Evolutionary conservation across 2,797 vertebrate genomes (phyloP).

Genomic region (Merluccius polli): DNA sequence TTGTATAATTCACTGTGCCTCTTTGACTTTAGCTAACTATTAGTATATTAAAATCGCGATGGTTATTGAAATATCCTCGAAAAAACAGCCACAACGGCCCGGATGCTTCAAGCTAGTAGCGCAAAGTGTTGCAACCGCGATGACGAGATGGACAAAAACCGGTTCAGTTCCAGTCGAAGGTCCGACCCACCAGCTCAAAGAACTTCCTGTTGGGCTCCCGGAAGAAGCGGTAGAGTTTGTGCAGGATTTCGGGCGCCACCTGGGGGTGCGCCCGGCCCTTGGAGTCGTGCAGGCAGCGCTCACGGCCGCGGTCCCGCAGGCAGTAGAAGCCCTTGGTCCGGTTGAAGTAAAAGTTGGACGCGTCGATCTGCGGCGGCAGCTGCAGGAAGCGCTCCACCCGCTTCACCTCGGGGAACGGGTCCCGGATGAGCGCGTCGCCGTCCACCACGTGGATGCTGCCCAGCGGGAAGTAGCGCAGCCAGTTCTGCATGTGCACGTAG

Average conservation of each 20-base stretch:
- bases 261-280: constrained; percentile 91
- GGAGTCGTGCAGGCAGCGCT: constrained; percentile 93
- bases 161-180: constrained; percentile 91
- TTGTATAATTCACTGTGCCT: constrained; percentile 38
- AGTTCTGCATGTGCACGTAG: constrained; percentile 87
- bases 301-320: constrained; percentile 83
- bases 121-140: background rate
- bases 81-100: constrained; percentile 2
- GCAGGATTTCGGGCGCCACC: constrained; percentile 78
- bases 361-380: constrained; percentile 85
- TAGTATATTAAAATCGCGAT: constrained; percentile 32
- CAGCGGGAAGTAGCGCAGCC: constrained; percentile 86
- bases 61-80: constrained; percentile 38
- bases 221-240: constrained; percentile 87
- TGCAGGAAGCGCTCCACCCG: constrained; percentile 87
- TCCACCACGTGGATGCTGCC: constrained; percentile 88
- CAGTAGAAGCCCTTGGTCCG: constrained; percentile 97
- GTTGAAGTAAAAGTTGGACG: constrained; percentile 97
- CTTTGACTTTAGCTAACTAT: constrained; percentile 35
- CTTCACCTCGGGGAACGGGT: constrained; percentile 90
- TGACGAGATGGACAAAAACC: background rate
- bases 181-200: constrained; percentile 89
- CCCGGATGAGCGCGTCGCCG: constrained; percentile 86
- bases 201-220: constrained; percentile 91
- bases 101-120: constrained; percentile 11